Percentiles rank a stretch among this genome's conserved stretches.
Evolutionary conservation across 2,888 invertebrate genomes (phyloP).

Genomic region (Empis stercorea): DNA sequence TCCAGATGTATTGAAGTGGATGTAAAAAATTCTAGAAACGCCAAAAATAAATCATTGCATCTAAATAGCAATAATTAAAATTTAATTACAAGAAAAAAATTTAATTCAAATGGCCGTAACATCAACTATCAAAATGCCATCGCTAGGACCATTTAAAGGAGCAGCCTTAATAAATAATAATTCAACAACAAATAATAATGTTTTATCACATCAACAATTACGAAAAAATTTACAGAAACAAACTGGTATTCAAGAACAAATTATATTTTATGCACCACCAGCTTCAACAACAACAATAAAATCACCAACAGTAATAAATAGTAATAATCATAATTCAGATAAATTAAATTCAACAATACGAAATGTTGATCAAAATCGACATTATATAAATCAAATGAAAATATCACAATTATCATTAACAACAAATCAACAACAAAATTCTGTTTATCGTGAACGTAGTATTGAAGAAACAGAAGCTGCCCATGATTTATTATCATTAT

Average conservation of each 20-base stretch:
- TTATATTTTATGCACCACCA: conserved; percentile 36
- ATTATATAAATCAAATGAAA: background rate
- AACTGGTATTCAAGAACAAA: conserved; percentile 26
- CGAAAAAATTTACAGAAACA: conserved; percentile 5
- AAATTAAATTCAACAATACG: background rate
- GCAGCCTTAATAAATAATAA: too few relatives aligned
- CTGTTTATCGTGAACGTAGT: conserved; percentile 42
- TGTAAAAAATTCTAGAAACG: too few relatives aligned
- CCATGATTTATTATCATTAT: conserved; percentile 63
- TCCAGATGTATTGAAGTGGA: too few relatives aligned
- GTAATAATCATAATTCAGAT: background rate
- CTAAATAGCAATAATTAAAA: too few relatives aligned
- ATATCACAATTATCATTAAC: background rate
- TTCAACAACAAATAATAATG: too few relatives aligned
- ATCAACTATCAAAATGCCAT: background rate
- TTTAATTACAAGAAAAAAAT: too few relatives aligned
- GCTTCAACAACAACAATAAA: conserved; percentile 18
- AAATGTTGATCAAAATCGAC: background rate
- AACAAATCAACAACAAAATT: background rate
- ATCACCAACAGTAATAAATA: conserved; percentile 10
- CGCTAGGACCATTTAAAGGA: background rate
- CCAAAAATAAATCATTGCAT: too few relatives aligned
- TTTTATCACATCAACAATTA: background rate
- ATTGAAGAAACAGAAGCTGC: conserved; percentile 83
- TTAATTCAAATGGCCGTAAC: background rate